A percentile compares a stretch with the other conserved stretches of the same genome.
These are phyloP conservation scores for Sussaba pulchella DNA, from an alignment of 2,888 invertebrate species.

Conservation along the genomic window DNA sequence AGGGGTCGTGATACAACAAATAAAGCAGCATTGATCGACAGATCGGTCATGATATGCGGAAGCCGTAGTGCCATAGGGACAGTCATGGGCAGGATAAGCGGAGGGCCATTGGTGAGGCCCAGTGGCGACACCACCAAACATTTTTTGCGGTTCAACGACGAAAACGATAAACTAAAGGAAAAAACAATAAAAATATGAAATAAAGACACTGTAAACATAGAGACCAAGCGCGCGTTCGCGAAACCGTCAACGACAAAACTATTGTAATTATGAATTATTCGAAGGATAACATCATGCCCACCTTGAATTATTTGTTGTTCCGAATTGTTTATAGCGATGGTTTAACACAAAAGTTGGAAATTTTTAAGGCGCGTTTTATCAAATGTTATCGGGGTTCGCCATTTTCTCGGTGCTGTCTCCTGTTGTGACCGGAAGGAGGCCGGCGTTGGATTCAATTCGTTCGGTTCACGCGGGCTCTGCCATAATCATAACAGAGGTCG, in stretches of 20 bases:
- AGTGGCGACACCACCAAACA: constrained; percentile 63
- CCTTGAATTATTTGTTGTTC: background rate
- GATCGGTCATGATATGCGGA: constrained; percentile 24
- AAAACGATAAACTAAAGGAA: constrained; percentile 3
- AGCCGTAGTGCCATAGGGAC: background rate
- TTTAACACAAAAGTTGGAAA: background rate
- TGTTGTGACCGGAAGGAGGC: constrained; percentile 67
- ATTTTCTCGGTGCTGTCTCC: constrained; percentile 60
- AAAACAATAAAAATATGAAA: constrained; percentile 42
- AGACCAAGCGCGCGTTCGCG: constrained; percentile 46
- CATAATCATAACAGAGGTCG: constrained; percentile 37
- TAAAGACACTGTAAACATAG: constrained; percentile 34
- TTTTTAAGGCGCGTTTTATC: constrained; percentile 33
- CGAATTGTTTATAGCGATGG: background rate
- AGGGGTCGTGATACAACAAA: too few species aligned
- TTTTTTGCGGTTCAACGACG: background rate
- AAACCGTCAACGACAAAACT: constrained; percentile 1
- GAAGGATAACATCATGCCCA: background rate
- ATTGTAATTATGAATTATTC: background rate
- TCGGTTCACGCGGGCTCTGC: constrained; percentile 69
- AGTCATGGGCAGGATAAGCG: background rate
- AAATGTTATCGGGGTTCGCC: constrained; percentile 59
- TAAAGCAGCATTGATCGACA: background rate
- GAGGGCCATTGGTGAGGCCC: constrained; percentile 35
- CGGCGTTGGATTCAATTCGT: constrained; percentile 69